Conservation (phyloP, 2,888 invertebrate genomes). For the Agrenia bidenticulata region DNA sequence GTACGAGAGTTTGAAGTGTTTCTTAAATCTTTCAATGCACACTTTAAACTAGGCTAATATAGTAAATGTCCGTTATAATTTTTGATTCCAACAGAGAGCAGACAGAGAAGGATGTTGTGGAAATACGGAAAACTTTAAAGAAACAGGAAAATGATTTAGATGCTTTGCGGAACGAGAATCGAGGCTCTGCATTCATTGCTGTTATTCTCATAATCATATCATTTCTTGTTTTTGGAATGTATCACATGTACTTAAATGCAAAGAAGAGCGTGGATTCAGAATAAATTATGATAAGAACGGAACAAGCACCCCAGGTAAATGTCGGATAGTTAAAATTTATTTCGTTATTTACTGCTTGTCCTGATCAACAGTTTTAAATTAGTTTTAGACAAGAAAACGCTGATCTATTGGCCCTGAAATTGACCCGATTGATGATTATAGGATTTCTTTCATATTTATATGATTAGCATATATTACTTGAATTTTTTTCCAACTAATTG, state of each 20-base stretch:
- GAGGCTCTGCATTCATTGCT: conserved; percentile 32
- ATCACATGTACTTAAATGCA: conserved; percentile 27
- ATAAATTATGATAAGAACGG: too few relatives aligned
- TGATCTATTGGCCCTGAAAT: too few relatives aligned
- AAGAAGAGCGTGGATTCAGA: too few relatives aligned
- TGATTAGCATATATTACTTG: too few relatives aligned
- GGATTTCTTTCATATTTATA: too few relatives aligned
- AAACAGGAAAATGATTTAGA: conserved; percentile 32
- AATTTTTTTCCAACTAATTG: background rate
- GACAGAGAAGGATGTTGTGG: conserved; percentile 34
- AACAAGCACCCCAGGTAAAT: too few relatives aligned
- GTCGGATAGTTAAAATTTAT: too few relatives aligned
- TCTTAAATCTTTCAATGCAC: conserved; percentile 1
- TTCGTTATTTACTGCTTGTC: too few relatives aligned
- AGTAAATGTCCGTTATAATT: background rate
- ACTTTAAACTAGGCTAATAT: background rate
- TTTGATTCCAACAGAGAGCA: conserved; percentile 23
- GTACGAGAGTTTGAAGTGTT: conserved; percentile 9
- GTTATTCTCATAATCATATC: conserved; percentile 33
- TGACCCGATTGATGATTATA: too few relatives aligned
- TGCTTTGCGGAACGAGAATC: conserved; percentile 28
- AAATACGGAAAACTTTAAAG: conserved; percentile 31
- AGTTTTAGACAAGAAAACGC: too few relatives aligned
- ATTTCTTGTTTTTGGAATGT: conserved; percentile 38
- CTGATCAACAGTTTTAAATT: too few relatives aligned